These are phyloP conservation scores for Channa maculata DNA, from an alignment of 2,113 vertebrate genomes.

Conservation along the genomic window DNA sequence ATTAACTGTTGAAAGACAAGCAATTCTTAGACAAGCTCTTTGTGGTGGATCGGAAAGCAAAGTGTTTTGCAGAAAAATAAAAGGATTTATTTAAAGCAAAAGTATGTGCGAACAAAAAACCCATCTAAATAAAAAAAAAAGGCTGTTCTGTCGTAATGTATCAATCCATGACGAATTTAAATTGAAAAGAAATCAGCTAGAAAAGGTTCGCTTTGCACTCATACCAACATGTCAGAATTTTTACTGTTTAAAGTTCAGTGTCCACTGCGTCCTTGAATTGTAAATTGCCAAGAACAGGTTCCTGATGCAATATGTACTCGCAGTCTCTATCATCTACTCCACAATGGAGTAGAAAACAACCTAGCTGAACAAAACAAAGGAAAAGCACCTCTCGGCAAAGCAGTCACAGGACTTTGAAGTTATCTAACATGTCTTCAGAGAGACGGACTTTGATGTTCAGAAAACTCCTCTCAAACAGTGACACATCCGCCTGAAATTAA, in stretches of 20 bases:
- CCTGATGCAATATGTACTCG: constrained; percentile 63
- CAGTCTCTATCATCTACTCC: constrained; percentile 58
- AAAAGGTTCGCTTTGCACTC: background rate
- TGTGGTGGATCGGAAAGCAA: background rate
- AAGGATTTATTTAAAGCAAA: too few species aligned
- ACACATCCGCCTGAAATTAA: constrained; percentile 76
- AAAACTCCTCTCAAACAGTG: constrained; percentile 69
- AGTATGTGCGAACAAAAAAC: too few species aligned
- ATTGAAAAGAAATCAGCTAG: background rate
- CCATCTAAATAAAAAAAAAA: constrained; percentile 1
- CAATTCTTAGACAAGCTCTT: background rate
- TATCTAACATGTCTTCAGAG: constrained; percentile 77
- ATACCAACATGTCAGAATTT: too few species aligned
- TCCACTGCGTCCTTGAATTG: constrained; percentile 47
- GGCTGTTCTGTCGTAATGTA: background rate
- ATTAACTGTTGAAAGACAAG: background rate
- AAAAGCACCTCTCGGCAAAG: constrained; percentile 72
- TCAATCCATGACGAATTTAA: background rate
- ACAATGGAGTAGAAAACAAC: constrained; percentile 64
- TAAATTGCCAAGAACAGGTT: constrained; percentile 52
- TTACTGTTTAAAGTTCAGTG: constrained; percentile 14
- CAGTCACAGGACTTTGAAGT: constrained; percentile 79
- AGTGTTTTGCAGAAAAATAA: too few species aligned
- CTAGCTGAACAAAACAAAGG: constrained; percentile 67
- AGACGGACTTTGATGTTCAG: constrained; percentile 79